A percentile compares a stretch with the other conserved stretches of the same genome.
phyloP scores from a whole-genome alignment of 2,888 invertebrate species.

The Agrilus biguttatus region DNA sequence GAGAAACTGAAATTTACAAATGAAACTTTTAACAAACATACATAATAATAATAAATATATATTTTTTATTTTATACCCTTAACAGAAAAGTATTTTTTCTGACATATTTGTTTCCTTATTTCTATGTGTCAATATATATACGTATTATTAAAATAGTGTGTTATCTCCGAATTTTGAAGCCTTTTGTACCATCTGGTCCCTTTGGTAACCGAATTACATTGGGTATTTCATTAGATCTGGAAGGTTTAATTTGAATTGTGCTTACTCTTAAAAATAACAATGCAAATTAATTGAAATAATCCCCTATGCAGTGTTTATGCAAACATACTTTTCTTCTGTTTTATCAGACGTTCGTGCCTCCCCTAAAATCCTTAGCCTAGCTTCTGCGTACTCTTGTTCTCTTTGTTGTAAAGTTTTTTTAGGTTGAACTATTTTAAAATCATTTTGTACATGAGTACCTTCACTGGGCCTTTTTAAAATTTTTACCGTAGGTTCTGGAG shows the following conservation, averaged over 20 bases:
- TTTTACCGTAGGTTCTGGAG: constrained; percentile 69
- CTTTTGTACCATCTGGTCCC: constrained; percentile 66
- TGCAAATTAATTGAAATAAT: neutral
- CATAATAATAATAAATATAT: too few relatives aligned
- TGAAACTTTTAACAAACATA: too few relatives aligned
- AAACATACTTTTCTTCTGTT: constrained; percentile 43
- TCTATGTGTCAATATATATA: constrained; percentile 4
- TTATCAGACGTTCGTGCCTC: constrained; percentile 72
- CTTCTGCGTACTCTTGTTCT: constrained; percentile 88
- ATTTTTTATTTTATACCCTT: too few relatives aligned
- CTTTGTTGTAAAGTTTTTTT: constrained; percentile 77
- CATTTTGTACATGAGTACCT: constrained; percentile 35
- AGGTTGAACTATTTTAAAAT: constrained; percentile 54
- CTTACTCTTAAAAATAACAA: constrained; percentile 16
- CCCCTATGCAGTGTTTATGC: neutral
- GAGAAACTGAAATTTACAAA: too few relatives aligned
- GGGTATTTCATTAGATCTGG: constrained; percentile 17
- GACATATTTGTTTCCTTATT: too few relatives aligned
- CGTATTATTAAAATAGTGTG: constrained; percentile 17
- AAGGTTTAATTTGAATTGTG: constrained; percentile 23
- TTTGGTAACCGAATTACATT: constrained; percentile 56
- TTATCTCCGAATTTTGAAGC: constrained; percentile 56
- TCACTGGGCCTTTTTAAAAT: constrained; percentile 62
- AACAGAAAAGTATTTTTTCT: too few relatives aligned
- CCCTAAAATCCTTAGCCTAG: constrained; percentile 78